Evolutionary conservation across 2,888 invertebrate species (phyloP), one percentile per base, ranked within the genome.

Genomic region (Chaetogeoica ovagalla): DNA sequence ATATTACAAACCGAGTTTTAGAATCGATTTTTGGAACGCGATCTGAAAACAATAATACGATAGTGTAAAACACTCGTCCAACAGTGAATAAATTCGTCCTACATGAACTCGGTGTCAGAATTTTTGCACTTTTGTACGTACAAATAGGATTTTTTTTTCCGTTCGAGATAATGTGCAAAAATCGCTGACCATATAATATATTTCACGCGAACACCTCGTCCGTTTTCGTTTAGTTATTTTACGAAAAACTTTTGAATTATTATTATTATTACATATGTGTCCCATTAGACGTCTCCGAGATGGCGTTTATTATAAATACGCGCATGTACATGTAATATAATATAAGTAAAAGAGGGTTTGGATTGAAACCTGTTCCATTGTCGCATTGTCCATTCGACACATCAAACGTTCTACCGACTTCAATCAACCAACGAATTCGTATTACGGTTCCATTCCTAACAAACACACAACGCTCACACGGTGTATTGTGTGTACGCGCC

Each of bases 391-490:
- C 37, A 8, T 30, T 52, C 73, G n/a, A 63, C 37, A 63, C 63
- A 73, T 63, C 73, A 63, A 73, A 73, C 63, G 63, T 52, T 73
- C 52, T 19, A 37, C 52, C 73, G 62, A 63, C 62, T 73, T 63
- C 21, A n/a, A 52, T 63, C 62, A 11, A 2, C 52, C 7, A 43
- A 52, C 30, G 37, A 63, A 73, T 52, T 11, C 73, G 52, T 63
- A 37, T 23, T 71, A 71, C 9, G 39, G 63, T 65, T 39, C 21
- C 1, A 37, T 43, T 43, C 39, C 71, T 39, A 19, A 39, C 70
- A 9, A 11, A 70, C n/a, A 70, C 21, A 0, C n/a, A n/a, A n/a
- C 17, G 5, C 48, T 8, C 43, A 21, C 19, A 13, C 48, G 48
- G 1, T 13, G 1, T 48, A 66, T 13, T 17, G 37, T 39, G 13